Evolutionary conservation across 2,113 vertebrate genomes (phyloP).

Genomic region (Lynx canadensis): DNA sequence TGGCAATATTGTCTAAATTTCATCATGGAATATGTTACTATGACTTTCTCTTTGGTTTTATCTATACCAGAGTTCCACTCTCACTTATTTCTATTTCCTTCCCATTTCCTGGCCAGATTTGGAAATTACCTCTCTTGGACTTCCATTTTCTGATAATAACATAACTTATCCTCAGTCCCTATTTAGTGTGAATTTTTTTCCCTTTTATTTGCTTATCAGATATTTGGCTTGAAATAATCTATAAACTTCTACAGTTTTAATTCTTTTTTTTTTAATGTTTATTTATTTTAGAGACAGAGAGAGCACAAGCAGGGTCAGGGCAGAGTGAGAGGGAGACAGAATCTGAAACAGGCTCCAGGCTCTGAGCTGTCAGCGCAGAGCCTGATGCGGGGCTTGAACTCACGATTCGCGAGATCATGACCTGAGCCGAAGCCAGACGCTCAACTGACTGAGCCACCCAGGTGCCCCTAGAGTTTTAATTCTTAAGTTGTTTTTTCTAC

Average conservation of each 20-base stretch:
- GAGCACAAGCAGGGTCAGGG: too few relatives aligned
- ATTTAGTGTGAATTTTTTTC: not conserved
- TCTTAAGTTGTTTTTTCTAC: not conserved
- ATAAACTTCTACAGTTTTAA: not conserved
- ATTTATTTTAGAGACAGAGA: too few relatives aligned
- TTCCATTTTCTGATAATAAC: not conserved
- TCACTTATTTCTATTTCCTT: not conserved
- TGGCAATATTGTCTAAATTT: not conserved
- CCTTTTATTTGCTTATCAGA: not conserved
- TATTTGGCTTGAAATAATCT: not conserved
- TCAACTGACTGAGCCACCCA: too few relatives aligned
- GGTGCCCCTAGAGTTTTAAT: not conserved
- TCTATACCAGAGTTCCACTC: not conserved
- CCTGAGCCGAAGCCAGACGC: too few relatives aligned
- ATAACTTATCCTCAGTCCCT: not conserved
- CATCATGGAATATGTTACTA: not conserved
- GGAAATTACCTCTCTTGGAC: constrained; percentile 1
- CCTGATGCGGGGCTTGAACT: too few relatives aligned
- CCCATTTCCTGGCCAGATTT: not conserved
- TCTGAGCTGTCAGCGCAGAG: too few relatives aligned
- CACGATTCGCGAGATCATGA: too few relatives aligned
- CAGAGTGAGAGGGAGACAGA: too few relatives aligned
- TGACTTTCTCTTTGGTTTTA: not conserved
- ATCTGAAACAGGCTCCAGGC: too few relatives aligned
- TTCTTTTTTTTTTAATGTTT: not conserved